Evolutionary conservation across 2,113 vertebrate species (phyloP), one percentile per base, ranked within the genome.

Genomic region (Centrocercus urophasianus): DNA sequence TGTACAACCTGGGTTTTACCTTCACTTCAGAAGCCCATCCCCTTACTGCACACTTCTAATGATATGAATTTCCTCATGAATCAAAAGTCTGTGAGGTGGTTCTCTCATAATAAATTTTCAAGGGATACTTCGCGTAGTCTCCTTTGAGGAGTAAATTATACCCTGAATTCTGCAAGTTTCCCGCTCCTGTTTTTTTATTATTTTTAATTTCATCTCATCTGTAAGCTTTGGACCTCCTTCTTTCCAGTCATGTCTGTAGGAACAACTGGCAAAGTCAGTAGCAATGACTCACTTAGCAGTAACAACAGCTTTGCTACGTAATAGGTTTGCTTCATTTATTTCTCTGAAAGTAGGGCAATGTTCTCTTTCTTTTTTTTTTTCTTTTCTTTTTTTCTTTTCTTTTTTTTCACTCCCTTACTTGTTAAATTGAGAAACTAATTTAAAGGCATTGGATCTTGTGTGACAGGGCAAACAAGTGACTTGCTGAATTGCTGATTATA

Each of bases 201-300:
- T 57, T 54, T 54, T 54, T 54, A 61, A 56, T 88, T 54, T 54
- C 16, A 79, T 88, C 94, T 90, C 1, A 70, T 95, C 66, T 57
- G 57, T 54, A 70, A 83, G 65, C 57, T 93, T 88, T 95, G 83
- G 43, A 82, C 93, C 59, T 84, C 71, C 54, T 18, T 94, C 57
- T 88, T 95, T 94, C 94, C 1, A 2, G 61, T 83, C 43, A 21
- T 86, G 57, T 90, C 94, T 95, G 90, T 91, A 83, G 80, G 76
- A 97, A 79, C 54, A 93, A 93, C 73, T 95, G 88, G 88, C 76
- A 92, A 88, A 96, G 70, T 95, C 92, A 93, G 88, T 66, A 95
- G 57, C 85, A 81, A 34, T 96, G 91, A 96, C 79, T 97, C 95
- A 96, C 59, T 81, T 64, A 90, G 76, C 86, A 88, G 76, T 73